A percentile compares a stretch with the other conserved stretches of the same genome.
These are phyloP conservation scores for Leptobrachium ailaonicum DNA, from an alignment of 2,113 vertebrate species.

Conservation along the genomic window DNA sequence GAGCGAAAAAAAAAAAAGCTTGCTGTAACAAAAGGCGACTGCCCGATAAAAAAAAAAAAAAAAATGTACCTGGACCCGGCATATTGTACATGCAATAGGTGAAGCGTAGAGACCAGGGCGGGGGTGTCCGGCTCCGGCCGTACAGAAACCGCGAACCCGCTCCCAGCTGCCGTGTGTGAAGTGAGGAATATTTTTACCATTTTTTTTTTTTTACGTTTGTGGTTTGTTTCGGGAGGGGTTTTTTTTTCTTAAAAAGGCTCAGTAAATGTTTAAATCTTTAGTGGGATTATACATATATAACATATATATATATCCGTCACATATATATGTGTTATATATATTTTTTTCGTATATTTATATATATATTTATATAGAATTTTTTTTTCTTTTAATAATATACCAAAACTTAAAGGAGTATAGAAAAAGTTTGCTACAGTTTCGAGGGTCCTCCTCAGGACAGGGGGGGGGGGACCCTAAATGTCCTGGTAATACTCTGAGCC, in stretches of 20 bases:
- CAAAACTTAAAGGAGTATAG: constrained; percentile 76
- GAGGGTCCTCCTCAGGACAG: constrained; percentile 13
- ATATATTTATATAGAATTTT: constrained; percentile 65
- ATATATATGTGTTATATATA: constrained; percentile 22
- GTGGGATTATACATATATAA: constrained; percentile 64
- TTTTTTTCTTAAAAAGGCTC: constrained; percentile 26
- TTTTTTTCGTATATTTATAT: constrained; percentile 62
- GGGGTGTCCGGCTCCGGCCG: constrained; percentile 6
- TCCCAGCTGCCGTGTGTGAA: constrained; percentile 38
- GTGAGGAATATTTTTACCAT: constrained; percentile 13
- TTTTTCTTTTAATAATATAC: constrained; percentile 76
- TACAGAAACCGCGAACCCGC: constrained; percentile 52
- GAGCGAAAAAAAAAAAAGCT: neutral
- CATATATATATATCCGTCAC: constrained; percentile 50
- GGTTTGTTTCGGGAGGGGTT: neutral
- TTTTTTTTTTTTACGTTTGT: neutral
- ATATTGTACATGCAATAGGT: constrained; percentile 9
- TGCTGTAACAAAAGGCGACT: neutral
- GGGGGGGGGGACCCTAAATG: constrained; percentile 66
- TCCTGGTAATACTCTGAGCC: constrained; percentile 84
- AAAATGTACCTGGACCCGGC: constrained; percentile 22
- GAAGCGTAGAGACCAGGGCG: neutral
- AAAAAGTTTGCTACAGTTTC: constrained; percentile 71
- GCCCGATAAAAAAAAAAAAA: neutral
- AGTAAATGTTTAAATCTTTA: constrained; percentile 66